Evolutionary conservation across 2,113 vertebrate species (phyloP), one percentile per base, ranked within the genome.

Genomic region (Sylvia atricapilla): DNA sequence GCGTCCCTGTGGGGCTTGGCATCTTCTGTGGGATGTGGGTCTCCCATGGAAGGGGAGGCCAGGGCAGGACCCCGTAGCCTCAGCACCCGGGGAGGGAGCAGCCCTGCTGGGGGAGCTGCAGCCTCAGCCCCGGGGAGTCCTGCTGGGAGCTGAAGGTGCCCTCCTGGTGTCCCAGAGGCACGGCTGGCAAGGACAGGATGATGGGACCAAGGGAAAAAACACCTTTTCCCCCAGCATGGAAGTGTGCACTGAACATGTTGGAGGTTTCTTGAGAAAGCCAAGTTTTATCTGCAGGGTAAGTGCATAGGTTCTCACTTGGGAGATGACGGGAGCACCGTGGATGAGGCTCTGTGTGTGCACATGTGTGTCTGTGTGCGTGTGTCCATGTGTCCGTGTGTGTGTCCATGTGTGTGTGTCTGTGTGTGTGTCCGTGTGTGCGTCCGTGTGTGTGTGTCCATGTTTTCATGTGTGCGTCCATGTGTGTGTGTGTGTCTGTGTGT

Each of bases 51-150:
- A 8, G 30, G 44, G 23, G 21, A 9, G 19, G 25, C 28, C 49
- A 23, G 70, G 52, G 72, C 11, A 0, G 56, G 41, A 20, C 4
- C 35, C 25, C 23, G 0, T 3, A 17, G 60, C 41, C 82, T 25
- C 30, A 27, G 43, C 52, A 4, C 39, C n/a, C 0, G 0, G 50
- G 44, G 10, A 22, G 14, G 37, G 39, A 46, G 49, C 68, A 72
- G 64, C 33, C 33, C 41, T 1, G 0, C 52, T 2, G 7, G 1
- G 20, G 24, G 31, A 7, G 21, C 33, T 16, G 3, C 0, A 2
- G 46, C 33, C 30, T 6, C 4, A 3, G 63, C 64, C 27, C 8
- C 7, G 8, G 21, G n/a, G 23, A 7, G 18, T 18, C 28, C 59
- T 35, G 53, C 30, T 19, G 35, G 49, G 27, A 50, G 19, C 63